These are phyloP conservation scores for Neodiprion fabricii DNA, from an alignment of 1,140 invertebrate species.

Conservation along the genomic window DNA sequence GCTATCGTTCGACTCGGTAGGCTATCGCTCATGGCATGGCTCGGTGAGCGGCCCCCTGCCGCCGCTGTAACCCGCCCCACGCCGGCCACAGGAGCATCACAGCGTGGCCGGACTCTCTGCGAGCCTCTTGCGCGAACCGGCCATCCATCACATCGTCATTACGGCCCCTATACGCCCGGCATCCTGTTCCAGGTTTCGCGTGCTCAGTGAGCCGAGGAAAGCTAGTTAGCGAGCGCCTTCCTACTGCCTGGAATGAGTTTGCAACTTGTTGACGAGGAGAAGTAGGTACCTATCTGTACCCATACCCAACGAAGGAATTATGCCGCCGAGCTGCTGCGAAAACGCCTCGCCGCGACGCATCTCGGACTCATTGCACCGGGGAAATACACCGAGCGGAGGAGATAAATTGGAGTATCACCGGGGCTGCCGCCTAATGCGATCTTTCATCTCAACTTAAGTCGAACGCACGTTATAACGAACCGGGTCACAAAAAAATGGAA, in stretches of 20 bases:
- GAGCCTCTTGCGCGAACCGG: constrained; percentile 29
- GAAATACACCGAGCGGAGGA: no score
- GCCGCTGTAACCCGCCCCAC: not conserved
- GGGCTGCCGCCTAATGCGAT: no score
- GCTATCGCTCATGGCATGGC: constrained; percentile 45
- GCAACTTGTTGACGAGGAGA: not conserved
- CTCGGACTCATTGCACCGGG: no score
- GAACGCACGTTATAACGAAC: no score
- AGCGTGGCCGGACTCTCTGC: constrained; percentile 1
- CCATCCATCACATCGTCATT: constrained; percentile 52
- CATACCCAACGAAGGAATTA: no score
- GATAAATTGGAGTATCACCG: no score
- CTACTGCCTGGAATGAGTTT: constrained; percentile 1
- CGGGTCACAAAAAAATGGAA: no score
- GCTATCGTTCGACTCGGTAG: constrained; percentile 13
- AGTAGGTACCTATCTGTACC: no score
- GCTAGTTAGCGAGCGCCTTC: constrained; percentile 12
- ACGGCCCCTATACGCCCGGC: constrained; percentile 18
- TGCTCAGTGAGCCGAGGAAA: not conserved
- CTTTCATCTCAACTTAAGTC: no score
- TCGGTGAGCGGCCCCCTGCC: constrained; percentile 39
- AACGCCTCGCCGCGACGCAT: no score
- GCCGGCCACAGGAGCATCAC: not conserved
- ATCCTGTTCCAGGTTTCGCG: constrained; percentile 10
- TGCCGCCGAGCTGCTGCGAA: no score